Evolutionary conservation across 2,797 vertebrate species (phyloP).

Genomic region (Mus caroli): DNA sequence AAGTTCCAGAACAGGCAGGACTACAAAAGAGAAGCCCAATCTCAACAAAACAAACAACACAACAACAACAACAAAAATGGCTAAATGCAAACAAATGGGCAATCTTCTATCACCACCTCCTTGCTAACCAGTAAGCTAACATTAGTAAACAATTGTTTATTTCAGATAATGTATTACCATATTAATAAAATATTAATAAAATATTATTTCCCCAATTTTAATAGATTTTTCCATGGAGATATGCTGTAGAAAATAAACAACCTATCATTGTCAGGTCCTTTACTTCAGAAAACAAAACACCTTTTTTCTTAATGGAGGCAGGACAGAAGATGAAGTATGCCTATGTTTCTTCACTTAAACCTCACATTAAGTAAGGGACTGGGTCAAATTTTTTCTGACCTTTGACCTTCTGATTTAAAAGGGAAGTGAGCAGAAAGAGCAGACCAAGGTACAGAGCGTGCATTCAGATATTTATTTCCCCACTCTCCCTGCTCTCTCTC

Average conservation of each 20-base stretch:
- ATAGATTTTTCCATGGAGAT: background rate
- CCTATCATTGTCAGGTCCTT: background rate
- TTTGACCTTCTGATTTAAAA: background rate
- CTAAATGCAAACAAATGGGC: slow-evolving; percentile 8
- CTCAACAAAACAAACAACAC: background rate
- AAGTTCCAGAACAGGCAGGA: background rate
- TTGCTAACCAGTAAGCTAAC: background rate
- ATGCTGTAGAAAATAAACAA: background rate
- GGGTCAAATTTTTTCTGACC: background rate
- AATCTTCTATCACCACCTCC: background rate
- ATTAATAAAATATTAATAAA: background rate
- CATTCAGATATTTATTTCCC: background rate
- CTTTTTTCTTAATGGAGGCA: background rate
- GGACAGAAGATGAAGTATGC: background rate
- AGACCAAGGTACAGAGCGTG: background rate
- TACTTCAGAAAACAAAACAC: background rate
- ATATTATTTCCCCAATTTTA: background rate
- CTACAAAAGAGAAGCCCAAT: background rate
- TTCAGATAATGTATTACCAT: background rate
- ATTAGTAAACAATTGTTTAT: slow-evolving; percentile 26
- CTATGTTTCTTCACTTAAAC: slow-evolving; percentile 46
- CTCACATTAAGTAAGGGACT: slow-evolving; percentile 43
- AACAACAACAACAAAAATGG: background rate
- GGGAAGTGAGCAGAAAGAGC: background rate
- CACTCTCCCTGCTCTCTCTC: background rate